Percentiles rank a stretch among this genome's conserved stretches.
Conservation (phyloP, 1,140 invertebrate species). For the Leptopilina boulardi region DNA sequence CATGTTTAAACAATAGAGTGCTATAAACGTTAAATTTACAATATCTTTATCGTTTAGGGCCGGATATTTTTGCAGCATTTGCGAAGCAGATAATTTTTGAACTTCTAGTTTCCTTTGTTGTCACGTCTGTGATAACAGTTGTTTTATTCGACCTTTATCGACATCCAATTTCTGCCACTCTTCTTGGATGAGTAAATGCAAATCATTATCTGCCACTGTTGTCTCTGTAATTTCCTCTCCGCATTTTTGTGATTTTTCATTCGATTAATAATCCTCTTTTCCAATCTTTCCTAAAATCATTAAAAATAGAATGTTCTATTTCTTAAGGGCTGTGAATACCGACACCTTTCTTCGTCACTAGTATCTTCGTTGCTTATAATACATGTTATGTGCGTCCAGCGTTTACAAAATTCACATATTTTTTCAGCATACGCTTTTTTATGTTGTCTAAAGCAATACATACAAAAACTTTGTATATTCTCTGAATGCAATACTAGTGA, state of each 20-base stretch:
- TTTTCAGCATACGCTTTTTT: too few species aligned
- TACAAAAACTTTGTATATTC: too few species aligned
- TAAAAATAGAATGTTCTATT: background rate
- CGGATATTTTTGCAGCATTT: background rate
- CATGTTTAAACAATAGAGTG: too few species aligned
- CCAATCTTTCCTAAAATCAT: background rate
- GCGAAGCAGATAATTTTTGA: background rate
- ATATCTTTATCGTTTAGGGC: background rate
- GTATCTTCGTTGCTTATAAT: too few species aligned
- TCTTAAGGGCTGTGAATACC: too few species aligned
- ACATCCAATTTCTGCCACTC: background rate
- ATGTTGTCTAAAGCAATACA: too few species aligned
- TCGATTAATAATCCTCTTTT: background rate
- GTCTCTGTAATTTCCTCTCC: background rate
- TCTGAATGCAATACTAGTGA: too few species aligned
- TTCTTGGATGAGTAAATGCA: background rate
- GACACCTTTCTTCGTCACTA: too few species aligned
- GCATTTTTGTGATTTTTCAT: background rate
- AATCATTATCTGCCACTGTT: too few species aligned
- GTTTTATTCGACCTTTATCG: background rate
- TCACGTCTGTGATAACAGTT: background rate
- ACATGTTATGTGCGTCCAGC: too few species aligned
- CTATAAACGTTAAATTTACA: background rate
- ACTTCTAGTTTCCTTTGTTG: background rate
- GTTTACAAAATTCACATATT: too few species aligned